These are phyloP conservation scores for Entosphenus tridentatus DNA, from an alignment of 2,113 vertebrate species.

Conservation along the genomic window DNA sequence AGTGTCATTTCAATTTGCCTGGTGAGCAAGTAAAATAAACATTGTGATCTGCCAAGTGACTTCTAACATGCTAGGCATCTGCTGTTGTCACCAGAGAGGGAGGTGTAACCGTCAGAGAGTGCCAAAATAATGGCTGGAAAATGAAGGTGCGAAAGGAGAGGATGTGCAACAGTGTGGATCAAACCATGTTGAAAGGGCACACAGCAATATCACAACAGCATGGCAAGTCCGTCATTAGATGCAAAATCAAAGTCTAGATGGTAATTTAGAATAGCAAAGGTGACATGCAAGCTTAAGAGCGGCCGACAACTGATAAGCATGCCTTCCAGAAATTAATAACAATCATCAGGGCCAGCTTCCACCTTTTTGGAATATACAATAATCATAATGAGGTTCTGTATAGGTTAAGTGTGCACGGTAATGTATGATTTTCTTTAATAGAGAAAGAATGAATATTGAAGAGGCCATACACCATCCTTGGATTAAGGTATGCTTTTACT, in stretches of 20 bases:
- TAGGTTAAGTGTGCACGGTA: background rate
- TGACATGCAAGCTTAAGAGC: too few relatives aligned
- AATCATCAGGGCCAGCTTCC: background rate
- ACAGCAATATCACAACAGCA: too few relatives aligned
- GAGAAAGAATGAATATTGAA: constrained; percentile 89
- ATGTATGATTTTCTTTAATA: constrained; percentile 16
- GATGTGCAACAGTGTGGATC: background rate
- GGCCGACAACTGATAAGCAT: too few relatives aligned
- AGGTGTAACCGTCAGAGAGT: background rate
- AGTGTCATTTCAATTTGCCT: background rate
- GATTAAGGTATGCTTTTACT: constrained; percentile 49
- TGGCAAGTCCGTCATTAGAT: too few relatives aligned
- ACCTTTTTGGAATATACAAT: background rate
- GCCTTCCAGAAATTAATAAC: background rate
- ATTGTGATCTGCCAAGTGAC: background rate
- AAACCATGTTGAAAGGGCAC: too few relatives aligned
- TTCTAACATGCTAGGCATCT: background rate
- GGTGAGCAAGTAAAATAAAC: background rate
- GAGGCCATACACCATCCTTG: constrained; percentile 83
- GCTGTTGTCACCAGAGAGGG: constrained; percentile 1
- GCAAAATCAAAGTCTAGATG: too few relatives aligned
- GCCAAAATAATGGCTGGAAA: background rate
- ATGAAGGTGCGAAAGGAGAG: background rate
- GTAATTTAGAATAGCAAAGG: too few relatives aligned
- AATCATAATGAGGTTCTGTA: background rate